Percentiles rank a stretch among this genome's conserved stretches.
Conservation (phyloP, 2,113 vertebrate genomes). For the Ceratotherium simum region DNA sequence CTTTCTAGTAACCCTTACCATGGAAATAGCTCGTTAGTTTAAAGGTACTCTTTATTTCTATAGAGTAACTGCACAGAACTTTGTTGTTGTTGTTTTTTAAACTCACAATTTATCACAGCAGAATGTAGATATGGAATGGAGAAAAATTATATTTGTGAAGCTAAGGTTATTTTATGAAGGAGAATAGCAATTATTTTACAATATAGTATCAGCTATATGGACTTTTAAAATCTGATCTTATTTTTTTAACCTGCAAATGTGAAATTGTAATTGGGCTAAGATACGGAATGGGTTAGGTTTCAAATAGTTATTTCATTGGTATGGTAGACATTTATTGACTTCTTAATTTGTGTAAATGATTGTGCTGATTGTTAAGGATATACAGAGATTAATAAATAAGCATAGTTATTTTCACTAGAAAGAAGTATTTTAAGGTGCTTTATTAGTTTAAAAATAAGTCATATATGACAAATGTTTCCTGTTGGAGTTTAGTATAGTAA, state of each 20-base stretch:
- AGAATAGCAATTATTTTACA: slow-evolving; percentile 6
- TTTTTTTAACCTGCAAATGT: slow-evolving; percentile 45
- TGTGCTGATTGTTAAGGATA: slow-evolving; percentile 7
- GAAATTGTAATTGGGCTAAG: slow-evolving; percentile 32
- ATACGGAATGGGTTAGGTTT: background rate
- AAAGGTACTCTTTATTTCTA: slow-evolving; percentile 28
- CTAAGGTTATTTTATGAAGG: slow-evolving; percentile 25
- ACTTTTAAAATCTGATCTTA: background rate
- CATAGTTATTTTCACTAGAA: slow-evolving; percentile 46
- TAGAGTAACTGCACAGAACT: background rate
- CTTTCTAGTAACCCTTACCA: background rate
- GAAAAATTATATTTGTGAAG: slow-evolving; percentile 43
- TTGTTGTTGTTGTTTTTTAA: slow-evolving; percentile 54
- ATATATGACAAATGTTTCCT: background rate
- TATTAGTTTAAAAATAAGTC: slow-evolving; percentile 50
- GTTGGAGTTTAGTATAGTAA: slow-evolving; percentile 1
- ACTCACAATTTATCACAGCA: background rate
- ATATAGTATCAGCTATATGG: background rate
- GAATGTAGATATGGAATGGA: slow-evolving; percentile 24
- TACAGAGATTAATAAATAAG: slow-evolving; percentile 20
- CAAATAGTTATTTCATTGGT: slow-evolving; percentile 21
- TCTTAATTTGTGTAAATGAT: slow-evolving; percentile 42
- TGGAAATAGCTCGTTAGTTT: slow-evolving; percentile 43
- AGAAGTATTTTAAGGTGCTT: slow-evolving; percentile 31
- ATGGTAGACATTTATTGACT: background rate